phyloP scores from a whole-genome alignment of 2,888 invertebrate genomes.

The Morpho deidamia region DNA sequence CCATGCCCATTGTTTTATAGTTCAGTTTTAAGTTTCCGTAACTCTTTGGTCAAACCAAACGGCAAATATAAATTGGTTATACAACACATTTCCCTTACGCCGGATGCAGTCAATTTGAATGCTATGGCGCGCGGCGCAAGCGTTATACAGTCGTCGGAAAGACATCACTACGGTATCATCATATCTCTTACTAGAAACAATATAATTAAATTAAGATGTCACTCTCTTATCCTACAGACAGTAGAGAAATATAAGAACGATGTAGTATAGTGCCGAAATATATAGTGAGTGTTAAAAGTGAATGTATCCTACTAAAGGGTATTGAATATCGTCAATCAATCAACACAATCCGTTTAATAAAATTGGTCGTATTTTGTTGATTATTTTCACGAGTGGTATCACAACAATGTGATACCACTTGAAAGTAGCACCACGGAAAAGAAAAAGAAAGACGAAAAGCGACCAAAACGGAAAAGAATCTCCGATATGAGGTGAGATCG shows the following conservation, averaged over 20 bases:
- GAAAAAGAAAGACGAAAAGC: conserved; percentile 51
- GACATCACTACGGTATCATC: conserved; percentile 39
- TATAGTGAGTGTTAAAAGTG: too few species aligned
- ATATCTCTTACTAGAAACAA: conserved; percentile 18
- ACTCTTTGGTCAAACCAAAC: conserved; percentile 61
- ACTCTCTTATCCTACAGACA: neutral
- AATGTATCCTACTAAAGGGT: too few species aligned
- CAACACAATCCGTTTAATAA: too few species aligned
- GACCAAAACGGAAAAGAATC: conserved; percentile 58
- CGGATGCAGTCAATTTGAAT: conserved; percentile 75
- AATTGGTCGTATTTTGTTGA: too few species aligned
- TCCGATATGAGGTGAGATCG: conserved; percentile 68
- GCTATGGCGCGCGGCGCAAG: conserved; percentile 48
- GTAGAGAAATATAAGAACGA: too few species aligned
- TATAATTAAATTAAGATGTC: neutral
- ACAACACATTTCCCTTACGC: conserved; percentile 74
- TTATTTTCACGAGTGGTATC: conserved; percentile 51
- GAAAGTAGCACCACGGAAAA: conserved; percentile 58
- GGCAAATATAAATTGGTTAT: conserved; percentile 72
- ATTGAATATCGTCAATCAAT: too few species aligned
- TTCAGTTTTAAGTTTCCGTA: conserved; percentile 17
- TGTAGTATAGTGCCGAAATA: too few species aligned
- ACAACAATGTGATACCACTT: conserved; percentile 71
- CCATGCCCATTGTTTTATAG: neutral
- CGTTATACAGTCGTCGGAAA: conserved; percentile 54